phyloP scores from a whole-genome alignment of 92 coral and sea anemone species.

The Epizoanthus ramosus region DNA sequence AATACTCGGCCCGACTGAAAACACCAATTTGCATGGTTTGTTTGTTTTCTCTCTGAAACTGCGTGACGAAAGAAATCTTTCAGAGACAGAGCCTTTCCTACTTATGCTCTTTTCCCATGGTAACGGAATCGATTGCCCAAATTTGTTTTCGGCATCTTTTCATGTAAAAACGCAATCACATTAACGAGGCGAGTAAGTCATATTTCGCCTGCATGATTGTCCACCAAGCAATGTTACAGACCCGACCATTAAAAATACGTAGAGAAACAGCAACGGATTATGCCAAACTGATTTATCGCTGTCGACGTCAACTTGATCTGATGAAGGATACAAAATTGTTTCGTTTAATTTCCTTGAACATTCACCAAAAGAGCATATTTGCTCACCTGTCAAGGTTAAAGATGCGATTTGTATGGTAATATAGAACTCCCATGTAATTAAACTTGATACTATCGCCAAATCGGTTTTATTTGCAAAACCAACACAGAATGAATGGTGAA shows the following conservation, averaged over 20 bases:
- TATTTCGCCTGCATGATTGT: background rate
- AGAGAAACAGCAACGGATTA: background rate
- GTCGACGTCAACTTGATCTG: background rate
- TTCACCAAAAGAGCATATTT: background rate
- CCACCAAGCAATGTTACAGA: background rate
- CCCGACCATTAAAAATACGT: background rate
- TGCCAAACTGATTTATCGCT: background rate
- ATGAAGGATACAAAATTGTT: background rate
- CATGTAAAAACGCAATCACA: background rate
- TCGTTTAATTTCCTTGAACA: background rate
- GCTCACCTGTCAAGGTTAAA: background rate
- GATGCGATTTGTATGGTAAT: slow-evolving; percentile 10
- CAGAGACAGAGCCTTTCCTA: no score
- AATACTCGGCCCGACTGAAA: background rate
- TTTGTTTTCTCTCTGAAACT: background rate
- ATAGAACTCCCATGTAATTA: background rate
- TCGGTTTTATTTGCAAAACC: background rate
- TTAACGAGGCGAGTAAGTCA: background rate
- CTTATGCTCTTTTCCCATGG: background rate
- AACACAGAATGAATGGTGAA: background rate
- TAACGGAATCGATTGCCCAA: background rate
- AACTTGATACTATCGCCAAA: background rate
- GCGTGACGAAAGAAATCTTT: background rate
- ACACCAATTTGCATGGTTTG: background rate
- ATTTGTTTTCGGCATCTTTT: background rate